These are phyloP conservation scores for Agrotis puta DNA, from an alignment of 2,888 invertebrate genomes.

Conservation along the genomic window DNA sequence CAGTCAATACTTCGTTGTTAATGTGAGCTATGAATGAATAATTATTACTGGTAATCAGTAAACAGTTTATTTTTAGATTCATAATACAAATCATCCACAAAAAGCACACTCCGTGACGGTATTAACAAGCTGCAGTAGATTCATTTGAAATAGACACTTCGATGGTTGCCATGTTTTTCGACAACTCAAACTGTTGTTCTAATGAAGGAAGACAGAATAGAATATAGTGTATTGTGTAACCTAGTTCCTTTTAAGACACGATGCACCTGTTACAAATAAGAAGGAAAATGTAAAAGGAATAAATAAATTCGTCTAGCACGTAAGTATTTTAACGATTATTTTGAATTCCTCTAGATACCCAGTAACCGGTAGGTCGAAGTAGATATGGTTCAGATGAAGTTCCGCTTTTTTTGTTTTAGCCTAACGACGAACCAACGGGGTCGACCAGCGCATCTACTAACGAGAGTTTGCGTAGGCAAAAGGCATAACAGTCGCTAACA, in stretches of 20 bases:
- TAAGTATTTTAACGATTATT: slow-evolving; percentile 14
- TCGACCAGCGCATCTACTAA: slow-evolving; percentile 6
- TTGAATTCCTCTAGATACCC: not conserved
- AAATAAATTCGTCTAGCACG: not conserved
- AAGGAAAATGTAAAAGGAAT: not conserved
- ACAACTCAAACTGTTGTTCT: not conserved
- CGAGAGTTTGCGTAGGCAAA: slow-evolving; percentile 19
- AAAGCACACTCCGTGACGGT: not conserved
- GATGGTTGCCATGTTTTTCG: not conserved
- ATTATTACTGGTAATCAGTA: not conserved
- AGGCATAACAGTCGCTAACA: slow-evolving; percentile 21
- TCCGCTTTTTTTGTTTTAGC: not conserved
- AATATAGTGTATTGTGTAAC: slow-evolving; percentile 22
- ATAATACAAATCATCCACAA: not conserved
- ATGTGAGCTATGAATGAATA: slow-evolving; percentile 3
- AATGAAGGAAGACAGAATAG: slow-evolving; percentile 1
- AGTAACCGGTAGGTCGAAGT: not conserved
- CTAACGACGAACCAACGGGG: not conserved
- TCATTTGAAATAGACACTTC: slow-evolving; percentile 2
- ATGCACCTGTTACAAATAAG: slow-evolving; percentile 12
- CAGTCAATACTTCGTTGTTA: slow-evolving; percentile 32
- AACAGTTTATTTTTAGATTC: slow-evolving; percentile 6
- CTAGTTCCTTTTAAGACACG: slow-evolving; percentile 5
- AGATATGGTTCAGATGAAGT: not conserved
- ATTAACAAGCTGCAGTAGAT: not conserved